These are phyloP conservation scores for Hyppa rectilinea DNA, from an alignment of 2,888 invertebrate genomes.

Conservation along the genomic window DNA sequence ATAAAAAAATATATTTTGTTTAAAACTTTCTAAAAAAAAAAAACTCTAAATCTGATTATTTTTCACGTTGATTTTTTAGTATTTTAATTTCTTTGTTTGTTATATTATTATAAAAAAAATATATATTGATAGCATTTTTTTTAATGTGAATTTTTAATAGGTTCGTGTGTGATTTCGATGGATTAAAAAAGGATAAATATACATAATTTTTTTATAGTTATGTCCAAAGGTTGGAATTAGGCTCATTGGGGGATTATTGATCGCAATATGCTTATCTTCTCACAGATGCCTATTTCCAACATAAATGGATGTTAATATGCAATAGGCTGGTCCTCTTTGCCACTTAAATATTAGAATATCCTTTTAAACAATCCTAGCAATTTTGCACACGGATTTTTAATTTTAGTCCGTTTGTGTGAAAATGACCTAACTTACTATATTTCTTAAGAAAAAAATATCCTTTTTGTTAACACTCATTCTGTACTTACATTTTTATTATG, in stretches of 20 bases:
- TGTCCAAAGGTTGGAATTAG: slow-evolving; percentile 12
- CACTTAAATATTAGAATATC: background rate
- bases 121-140: slow-evolving; percentile 54
- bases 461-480: background rate
- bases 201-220: slow-evolving; percentile 1
- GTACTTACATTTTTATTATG: background rate
- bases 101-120: slow-evolving; percentile 52
- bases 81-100: slow-evolving; percentile 64
- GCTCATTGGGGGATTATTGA: background rate
- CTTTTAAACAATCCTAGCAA: slow-evolving; percentile 14
- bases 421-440: slow-evolving; percentile 2
- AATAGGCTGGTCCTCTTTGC: slow-evolving; percentile 40
- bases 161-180: slow-evolving; percentile 31
- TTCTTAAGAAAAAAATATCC: background rate
- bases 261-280: background rate
- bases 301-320: slow-evolving; percentile 8
- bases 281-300: slow-evolving; percentile 15
- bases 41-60: slow-evolving; percentile 60
- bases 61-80: slow-evolving; percentile 63
- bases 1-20: slow-evolving; percentile 23
- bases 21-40: slow-evolving; percentile 21
- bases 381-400: slow-evolving; percentile 41
- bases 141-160: slow-evolving; percentile 34
- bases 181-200: background rate
- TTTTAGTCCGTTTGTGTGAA: slow-evolving; percentile 25